These are phyloP conservation scores for Kryptolebias marmoratus DNA, from an alignment of 2,113 vertebrate genomes.

Conservation along the genomic window DNA sequence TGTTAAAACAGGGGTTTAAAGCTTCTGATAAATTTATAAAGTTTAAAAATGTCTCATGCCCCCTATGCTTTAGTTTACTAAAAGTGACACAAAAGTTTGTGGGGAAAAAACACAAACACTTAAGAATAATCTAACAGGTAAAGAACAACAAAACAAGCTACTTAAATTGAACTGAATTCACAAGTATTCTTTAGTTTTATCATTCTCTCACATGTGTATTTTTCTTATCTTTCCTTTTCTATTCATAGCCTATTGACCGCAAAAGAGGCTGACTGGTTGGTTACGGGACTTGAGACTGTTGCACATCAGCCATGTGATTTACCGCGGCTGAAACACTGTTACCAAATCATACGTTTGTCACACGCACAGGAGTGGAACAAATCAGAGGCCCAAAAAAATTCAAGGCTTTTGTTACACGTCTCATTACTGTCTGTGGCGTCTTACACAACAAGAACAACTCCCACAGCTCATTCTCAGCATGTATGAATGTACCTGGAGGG, in stretches of 20 bases:
- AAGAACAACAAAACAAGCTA: too few relatives aligned
- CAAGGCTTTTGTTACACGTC: not conserved
- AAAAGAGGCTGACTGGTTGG: not conserved
- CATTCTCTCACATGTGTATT: not conserved
- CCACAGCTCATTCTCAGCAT: not conserved
- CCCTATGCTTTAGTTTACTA: too few relatives aligned
- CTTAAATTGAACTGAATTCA: not conserved
- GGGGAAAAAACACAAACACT: too few relatives aligned
- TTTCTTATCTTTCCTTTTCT: not conserved
- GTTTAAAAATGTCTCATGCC: too few relatives aligned
- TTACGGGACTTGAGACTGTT: slow-evolving; percentile 10
- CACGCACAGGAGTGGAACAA: not conserved
- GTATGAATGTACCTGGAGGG: not conserved
- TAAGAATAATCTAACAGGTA: too few relatives aligned
- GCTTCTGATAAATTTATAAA: too few relatives aligned
- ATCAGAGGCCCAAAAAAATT: not conserved
- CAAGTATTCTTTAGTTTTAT: not conserved
- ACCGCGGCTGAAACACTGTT: slow-evolving; percentile 1
- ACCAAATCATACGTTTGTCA: not conserved
- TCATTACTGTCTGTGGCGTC: not conserved
- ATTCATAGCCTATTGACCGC: not conserved
- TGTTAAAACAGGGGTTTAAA: too few relatives aligned
- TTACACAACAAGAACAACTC: not conserved
- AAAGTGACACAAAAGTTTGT: too few relatives aligned
- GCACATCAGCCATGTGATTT: slow-evolving; percentile 18